Conservation (phyloP, 2,113 vertebrate genomes). For the Amazona guildingii region DNA sequence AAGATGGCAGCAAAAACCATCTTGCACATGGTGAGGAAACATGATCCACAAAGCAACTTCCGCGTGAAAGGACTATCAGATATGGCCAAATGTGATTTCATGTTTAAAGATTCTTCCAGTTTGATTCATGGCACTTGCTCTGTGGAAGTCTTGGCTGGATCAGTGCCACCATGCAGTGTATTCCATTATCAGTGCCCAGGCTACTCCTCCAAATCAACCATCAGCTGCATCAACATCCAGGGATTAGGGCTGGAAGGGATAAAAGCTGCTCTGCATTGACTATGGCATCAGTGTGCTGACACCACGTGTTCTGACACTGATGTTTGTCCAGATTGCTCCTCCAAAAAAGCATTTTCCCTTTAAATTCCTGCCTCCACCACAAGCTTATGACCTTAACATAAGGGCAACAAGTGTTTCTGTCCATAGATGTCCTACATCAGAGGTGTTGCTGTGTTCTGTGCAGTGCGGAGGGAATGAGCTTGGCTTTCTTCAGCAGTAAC, state of each 20-base stretch:
- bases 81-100: not conserved
- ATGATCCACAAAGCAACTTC: not conserved
- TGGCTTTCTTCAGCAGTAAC: not conserved
- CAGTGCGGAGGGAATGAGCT: not conserved
- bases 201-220: not conserved
- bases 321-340: not conserved
- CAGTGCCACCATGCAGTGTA: not conserved
- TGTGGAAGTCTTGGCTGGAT: not conserved
- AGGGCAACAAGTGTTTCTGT: not conserved
- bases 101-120: not conserved
- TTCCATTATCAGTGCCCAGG: not conserved
- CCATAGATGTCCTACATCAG: not conserved
- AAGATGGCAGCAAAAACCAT: not conserved
- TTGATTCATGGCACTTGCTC: not conserved
- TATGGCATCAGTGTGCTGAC: not conserved
- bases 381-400: not conserved
- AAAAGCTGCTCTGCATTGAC: not conserved
- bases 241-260: not conserved
- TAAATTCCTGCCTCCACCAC: not conserved
- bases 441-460: not conserved
- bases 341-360: not conserved
- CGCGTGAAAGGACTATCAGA: not conserved
- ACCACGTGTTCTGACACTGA: not conserved
- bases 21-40: not conserved
- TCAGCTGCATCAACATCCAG: slow-evolving; percentile 11